These are phyloP conservation scores for Strix aluco DNA, from an alignment of 2,113 vertebrate species.

Conservation along the genomic window DNA sequence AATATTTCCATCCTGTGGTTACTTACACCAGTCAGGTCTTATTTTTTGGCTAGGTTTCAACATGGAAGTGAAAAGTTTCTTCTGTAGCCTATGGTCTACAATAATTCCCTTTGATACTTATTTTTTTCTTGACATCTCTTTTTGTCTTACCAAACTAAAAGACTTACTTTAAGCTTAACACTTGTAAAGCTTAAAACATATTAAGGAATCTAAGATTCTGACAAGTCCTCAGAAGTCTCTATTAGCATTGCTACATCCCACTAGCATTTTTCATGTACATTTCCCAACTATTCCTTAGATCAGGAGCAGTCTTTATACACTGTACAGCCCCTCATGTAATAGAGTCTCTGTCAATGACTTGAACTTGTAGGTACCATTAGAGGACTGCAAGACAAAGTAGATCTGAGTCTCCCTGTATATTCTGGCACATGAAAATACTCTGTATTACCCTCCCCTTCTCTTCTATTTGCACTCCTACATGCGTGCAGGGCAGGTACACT, in stretches of 20 bases:
- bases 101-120: neutral
- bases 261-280: neutral
- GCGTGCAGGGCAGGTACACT: neutral
- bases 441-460: neutral
- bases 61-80: neutral
- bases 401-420: neutral
- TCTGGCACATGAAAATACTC: neutral
- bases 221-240: neutral
- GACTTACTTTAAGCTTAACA: neutral
- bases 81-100: neutral
- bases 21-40: neutral
- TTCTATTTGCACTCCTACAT: neutral
- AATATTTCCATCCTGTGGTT: neutral
- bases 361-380: neutral
- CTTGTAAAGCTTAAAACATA: neutral
- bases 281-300: neutral
- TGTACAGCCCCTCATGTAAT: neutral
- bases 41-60: neutral
- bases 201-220: neutral
- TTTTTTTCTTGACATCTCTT: neutral
- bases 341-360: neutral
- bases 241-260: neutral
- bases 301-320: neutral
- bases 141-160: neutral
- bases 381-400: neutral